A percentile compares a stretch with the other conserved stretches of the same genome.
phyloP scores from a whole-genome alignment of 2,113 vertebrate genomes.

The Perca schrenkii region DNA sequence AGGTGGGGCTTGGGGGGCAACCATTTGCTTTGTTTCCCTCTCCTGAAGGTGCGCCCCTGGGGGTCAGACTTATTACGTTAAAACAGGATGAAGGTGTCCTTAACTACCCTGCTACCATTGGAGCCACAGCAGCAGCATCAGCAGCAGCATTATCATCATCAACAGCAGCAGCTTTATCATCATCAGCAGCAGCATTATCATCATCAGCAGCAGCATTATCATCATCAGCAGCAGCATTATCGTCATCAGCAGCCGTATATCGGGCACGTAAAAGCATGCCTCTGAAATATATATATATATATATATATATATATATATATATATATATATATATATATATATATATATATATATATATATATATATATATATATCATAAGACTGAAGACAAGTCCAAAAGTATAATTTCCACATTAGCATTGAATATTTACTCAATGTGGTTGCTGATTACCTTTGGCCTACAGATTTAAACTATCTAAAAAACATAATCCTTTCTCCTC shows the following conservation, averaged over 20 bases:
- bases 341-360: background rate
- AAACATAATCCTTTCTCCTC: background rate
- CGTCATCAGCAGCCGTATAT: too few relatives aligned
- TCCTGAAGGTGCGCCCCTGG: too few relatives aligned
- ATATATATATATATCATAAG: background rate
- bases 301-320: too few relatives aligned
- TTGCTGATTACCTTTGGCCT: background rate
- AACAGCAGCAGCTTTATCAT: too few relatives aligned
- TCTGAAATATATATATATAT: background rate
- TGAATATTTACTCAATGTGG: background rate
- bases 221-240: too few relatives aligned
- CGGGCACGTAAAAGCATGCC: background rate
- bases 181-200: too few relatives aligned
- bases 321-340: background rate
- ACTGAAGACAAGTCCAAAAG: background rate
- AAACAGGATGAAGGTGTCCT: background rate
- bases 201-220: too few relatives aligned
- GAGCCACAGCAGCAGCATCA: background rate
- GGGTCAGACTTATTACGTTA: background rate
- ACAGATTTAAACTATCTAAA: background rate
- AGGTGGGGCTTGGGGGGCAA: too few relatives aligned
- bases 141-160: too few relatives aligned
- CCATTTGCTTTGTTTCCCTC: too few relatives aligned
- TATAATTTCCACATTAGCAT: background rate
- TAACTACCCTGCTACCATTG: background rate